phyloP scores from a whole-genome alignment of 2,113 vertebrate genomes.

The Pyxicephalus adspersus region DNA sequence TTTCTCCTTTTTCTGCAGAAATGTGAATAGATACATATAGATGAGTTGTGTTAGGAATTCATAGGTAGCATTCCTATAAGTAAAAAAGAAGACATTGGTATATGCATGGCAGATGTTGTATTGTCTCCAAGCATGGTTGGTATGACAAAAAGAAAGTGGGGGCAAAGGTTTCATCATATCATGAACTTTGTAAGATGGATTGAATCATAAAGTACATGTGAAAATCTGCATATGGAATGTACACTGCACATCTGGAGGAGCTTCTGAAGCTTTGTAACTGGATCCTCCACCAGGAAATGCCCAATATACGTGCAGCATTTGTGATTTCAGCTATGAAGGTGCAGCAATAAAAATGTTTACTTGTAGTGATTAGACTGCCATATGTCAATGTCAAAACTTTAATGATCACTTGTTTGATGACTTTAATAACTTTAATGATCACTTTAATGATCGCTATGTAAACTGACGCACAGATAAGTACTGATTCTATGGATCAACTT shows the following conservation, averaged over 20 bases:
- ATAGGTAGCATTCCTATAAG: background rate
- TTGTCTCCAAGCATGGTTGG: background rate
- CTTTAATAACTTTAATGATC: too few relatives aligned
- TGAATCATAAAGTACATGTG: constrained; percentile 1
- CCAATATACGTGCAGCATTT: background rate
- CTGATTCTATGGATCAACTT: too few relatives aligned
- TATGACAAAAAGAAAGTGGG: background rate
- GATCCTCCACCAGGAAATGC: constrained; percentile 6
- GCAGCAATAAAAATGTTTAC: background rate
- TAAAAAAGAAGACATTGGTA: background rate
- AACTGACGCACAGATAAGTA: too few relatives aligned
- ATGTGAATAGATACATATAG: too few relatives aligned
- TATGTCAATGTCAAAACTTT: too few relatives aligned
- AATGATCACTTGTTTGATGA: too few relatives aligned
- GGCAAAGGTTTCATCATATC: constrained; percentile 9
- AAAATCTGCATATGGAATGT: constrained; percentile 13
- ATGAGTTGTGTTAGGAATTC: background rate
- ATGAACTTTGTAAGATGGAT: constrained; percentile 25
- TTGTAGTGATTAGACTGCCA: too few relatives aligned
- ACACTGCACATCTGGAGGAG: constrained; percentile 20
- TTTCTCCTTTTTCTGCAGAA: too few relatives aligned
- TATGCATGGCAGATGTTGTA: background rate
- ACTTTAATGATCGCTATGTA: too few relatives aligned
- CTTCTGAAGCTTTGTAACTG: constrained; percentile 8
- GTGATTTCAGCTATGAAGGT: background rate